A percentile compares a stretch with the other conserved stretches of the same genome.
Evolutionary conservation across 2,113 vertebrate genomes (phyloP).

Genomic region (Cheirogaleus medius): DNA sequence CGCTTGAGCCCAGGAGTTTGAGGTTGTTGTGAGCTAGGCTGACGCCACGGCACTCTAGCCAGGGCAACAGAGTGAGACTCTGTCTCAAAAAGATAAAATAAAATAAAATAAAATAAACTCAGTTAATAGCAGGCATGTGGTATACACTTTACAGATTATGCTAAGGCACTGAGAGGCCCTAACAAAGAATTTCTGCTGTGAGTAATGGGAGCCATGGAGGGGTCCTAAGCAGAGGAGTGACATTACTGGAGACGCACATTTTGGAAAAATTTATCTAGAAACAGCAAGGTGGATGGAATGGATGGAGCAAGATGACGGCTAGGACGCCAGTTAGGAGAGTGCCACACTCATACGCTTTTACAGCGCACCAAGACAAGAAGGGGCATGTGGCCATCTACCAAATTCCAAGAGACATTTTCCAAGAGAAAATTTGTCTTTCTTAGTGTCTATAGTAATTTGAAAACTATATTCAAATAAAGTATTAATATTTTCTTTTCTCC

Average conservation of each 20-base stretch:
- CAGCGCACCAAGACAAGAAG: neutral
- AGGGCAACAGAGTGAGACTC: too few relatives aligned
- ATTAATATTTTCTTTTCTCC: neutral
- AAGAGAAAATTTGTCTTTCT: neutral
- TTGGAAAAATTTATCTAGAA: neutral
- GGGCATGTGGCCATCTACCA: neutral
- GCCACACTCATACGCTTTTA: neutral
- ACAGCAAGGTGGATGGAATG: neutral
- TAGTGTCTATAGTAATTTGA: neutral
- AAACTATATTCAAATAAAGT: neutral
- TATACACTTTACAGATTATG: neutral
- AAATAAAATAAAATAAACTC: too few relatives aligned
- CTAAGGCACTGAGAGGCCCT: neutral
- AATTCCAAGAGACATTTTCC: neutral
- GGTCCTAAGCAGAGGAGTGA: neutral
- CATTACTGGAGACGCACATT: neutral
- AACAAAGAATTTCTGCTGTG: neutral
- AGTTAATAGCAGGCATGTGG: neutral
- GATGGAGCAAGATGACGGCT: neutral
- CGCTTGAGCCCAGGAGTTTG: too few relatives aligned
- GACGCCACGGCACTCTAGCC: too few relatives aligned
- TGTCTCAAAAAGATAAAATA: too few relatives aligned
- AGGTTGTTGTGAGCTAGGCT: too few relatives aligned
- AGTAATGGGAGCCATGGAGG: neutral
- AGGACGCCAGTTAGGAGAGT: neutral